Evolutionary conservation across 2,888 invertebrate genomes (phyloP).

Genomic region (Pseudococcus jackbeardsleyi): DNA sequence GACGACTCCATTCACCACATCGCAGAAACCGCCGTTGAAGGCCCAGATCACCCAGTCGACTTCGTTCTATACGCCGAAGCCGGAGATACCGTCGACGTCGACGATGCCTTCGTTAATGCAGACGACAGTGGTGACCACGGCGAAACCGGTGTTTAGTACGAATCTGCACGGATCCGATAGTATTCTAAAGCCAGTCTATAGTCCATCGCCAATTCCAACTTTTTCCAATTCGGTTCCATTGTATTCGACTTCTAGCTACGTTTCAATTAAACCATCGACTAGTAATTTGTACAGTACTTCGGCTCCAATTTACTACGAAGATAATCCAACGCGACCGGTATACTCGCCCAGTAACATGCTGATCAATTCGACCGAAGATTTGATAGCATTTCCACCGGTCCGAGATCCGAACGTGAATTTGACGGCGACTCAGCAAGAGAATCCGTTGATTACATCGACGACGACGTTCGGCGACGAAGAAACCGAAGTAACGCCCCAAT

Average conservation of each 20-base stretch:
- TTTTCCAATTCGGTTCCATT: constrained; percentile 21
- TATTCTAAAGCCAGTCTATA: constrained; percentile 39
- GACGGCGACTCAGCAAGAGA: constrained; percentile 73
- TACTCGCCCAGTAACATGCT: constrained; percentile 38
- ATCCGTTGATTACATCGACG: constrained; percentile 67
- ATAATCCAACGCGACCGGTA: constrained; percentile 14
- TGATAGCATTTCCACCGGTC: constrained; percentile 87
- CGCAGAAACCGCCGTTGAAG: constrained; percentile 65
- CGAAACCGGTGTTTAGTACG: constrained; percentile 65
- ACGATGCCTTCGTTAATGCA: constrained; percentile 50
- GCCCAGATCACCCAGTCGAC: constrained; percentile 64
- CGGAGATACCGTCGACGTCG: constrained; percentile 47
- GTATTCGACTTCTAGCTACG: constrained; percentile 35
- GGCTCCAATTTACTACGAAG: background rate
- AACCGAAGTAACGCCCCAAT: constrained; percentile 82
- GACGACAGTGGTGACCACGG: constrained; percentile 66
- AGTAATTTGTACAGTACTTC: constrained; percentile 26
- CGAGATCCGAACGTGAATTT: constrained; percentile 86
- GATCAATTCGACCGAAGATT: constrained; percentile 72
- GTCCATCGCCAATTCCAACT: constrained; percentile 28
- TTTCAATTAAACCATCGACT: background rate
- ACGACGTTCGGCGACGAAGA: constrained; percentile 71
- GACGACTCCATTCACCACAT: constrained; percentile 65
- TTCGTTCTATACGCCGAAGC: constrained; percentile 55
- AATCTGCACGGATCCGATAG: constrained; percentile 32